Evolutionary conservation across 2,888 invertebrate species (phyloP), one percentile per base, ranked within the genome.

Genomic region (Epirrhoe alternata): DNA sequence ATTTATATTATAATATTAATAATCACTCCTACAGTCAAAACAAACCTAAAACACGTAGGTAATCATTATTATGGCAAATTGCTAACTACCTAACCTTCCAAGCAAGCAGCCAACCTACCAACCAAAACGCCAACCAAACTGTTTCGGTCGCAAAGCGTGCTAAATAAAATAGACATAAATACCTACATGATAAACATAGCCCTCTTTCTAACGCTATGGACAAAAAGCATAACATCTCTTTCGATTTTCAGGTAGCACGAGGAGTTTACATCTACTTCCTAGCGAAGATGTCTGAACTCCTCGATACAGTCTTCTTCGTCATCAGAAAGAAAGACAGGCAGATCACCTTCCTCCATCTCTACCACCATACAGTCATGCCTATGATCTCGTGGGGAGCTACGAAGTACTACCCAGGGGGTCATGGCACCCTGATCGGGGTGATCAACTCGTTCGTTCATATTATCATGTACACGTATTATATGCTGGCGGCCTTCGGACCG

Each of bases 291-390:
- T 96, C 97, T 0, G 98, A 98, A 85, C 95, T 98, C 4, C 94
- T 98, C 58, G 98, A 98, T 83, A 98, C 98, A 0, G 95, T 98
- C 24, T 98, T 98, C 94, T 99, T 99, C 89, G 97, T 98, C 16
- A 93, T 98, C 78, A 94, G 98, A 60, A 99, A 99, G 92, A 98
- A 98, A 81, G 95, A 97, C 73, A 95, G 95, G 6, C 98, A 99
- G 90, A 96, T 98, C 58, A 97, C 97, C 0, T 97, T 97, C 85
- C 95, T 99, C 61, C 98, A 99, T 82, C 94, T 98, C 78, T 98
- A 98, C 83, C 99, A 99, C 86, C 98, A 99, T 84, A 97, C 98
- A 0, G 97, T 98, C 52, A 99, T 99, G 98, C 98, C 98, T 1
- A 95, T 98, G 94, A 96, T 97, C 78, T 97, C 97, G 60, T 99